Conservation (phyloP, 2,113 vertebrate genomes). For the Oreochromis spilurus region DNA sequence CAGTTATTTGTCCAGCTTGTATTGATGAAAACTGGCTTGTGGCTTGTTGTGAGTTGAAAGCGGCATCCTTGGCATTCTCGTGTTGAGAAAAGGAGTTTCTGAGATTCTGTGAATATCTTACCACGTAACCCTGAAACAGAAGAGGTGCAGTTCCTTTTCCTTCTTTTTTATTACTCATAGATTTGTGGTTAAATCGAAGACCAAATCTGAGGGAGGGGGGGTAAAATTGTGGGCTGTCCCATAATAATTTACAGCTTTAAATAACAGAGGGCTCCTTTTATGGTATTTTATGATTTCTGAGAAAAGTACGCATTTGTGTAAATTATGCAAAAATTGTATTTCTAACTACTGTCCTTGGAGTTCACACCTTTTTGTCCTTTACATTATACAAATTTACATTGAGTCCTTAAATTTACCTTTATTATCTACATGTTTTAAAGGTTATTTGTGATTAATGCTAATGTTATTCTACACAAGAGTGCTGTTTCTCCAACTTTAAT, state of each 20-base stretch:
- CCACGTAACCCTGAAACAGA: background rate
- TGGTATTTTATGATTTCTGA: background rate
- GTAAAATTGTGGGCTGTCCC: background rate
- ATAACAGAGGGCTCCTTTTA: background rate
- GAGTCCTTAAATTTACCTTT: background rate
- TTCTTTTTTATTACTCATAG: background rate
- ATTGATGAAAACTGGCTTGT: background rate
- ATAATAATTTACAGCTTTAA: background rate
- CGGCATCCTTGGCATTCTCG: fast-evolving
- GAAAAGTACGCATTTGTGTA: background rate
- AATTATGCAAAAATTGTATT: background rate
- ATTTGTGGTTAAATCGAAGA: background rate
- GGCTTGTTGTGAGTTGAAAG: background rate
- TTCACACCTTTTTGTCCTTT: background rate
- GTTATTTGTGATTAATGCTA: background rate
- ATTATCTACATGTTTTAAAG: background rate
- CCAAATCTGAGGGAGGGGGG: background rate
- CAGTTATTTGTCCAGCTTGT: background rate
- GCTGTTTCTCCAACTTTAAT: background rate
- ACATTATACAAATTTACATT: background rate
- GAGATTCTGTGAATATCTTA: background rate
- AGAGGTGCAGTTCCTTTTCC: fast-evolving
- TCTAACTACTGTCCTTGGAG: background rate
- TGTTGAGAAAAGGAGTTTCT: background rate
- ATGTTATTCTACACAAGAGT: background rate